Evolutionary conservation across 2,888 invertebrate species (phyloP), one percentile per base, ranked within the genome.

Genomic region (Globia sparganii): DNA sequence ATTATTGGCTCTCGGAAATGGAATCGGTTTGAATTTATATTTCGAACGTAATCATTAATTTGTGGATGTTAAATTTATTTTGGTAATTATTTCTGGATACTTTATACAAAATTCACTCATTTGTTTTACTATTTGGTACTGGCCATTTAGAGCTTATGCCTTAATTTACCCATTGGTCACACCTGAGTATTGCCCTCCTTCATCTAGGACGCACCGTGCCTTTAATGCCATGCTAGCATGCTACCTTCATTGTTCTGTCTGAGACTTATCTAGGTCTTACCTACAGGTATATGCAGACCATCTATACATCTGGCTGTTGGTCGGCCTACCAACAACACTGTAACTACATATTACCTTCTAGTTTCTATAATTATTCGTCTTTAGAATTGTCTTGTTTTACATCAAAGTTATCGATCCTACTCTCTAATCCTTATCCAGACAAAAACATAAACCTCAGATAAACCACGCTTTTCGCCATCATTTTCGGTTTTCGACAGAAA

Each of bases 11-110:
- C 56, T 71, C 74, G 71, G 61, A 67, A 71, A 69, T 65, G 64
- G 77, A 80, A 83, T 78, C 61, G 72, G 78, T 83, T 80, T 62
- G 71, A 78, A 80, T 83, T 80, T 80, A 83, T 70, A 78, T 71
- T 83, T 71, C 71, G 83, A 80, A 83, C 61, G 66, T 66, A 43
- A 61, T 75, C 75, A 61, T 75, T 77, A 69, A 77, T 83, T 81
- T 69, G 66, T 40, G 64, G 59, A 59, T 46, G 66, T 62, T 66
- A n/a, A 31, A 81, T 78, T 81, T 78, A 78, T 74, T 43, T 80
- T 80, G 31, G 31, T 58, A 46, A 74, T 81, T 81, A 67, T 49
- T 56, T 67, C 18, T 49, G 59, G n/a, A 66, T 75, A 66, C 75
- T 75, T 15, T 43, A 66, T 43, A 59, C 49, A 34, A 65, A 80